Conservation (phyloP, 2,113 vertebrate species). For the Zapus hudsonius region DNA sequence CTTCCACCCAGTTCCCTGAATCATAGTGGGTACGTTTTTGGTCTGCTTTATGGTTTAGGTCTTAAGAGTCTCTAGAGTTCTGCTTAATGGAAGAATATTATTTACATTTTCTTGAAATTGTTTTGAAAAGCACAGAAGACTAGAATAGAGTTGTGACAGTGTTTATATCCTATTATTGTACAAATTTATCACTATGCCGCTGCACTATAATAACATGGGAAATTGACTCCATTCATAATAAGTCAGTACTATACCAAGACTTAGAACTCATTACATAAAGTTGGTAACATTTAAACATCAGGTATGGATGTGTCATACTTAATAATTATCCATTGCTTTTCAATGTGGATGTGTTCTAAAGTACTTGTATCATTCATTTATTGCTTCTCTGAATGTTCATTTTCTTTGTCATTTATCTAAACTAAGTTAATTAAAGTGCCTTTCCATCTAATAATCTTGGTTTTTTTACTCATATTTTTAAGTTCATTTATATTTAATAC, state of each 20-base stretch:
- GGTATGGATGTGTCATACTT: neutral
- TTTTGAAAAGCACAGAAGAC: neutral
- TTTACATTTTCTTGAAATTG: neutral
- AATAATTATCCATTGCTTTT: neutral
- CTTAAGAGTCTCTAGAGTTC: too few relatives aligned
- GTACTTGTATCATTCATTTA: neutral
- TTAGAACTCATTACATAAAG: neutral
- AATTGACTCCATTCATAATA: neutral
- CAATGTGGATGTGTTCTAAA: neutral
- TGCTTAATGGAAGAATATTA: too few relatives aligned
- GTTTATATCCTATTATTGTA: neutral
- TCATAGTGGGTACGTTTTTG: too few relatives aligned
- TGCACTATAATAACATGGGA: neutral
- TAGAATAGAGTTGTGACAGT: neutral
- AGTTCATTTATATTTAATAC: conserved; percentile 33
- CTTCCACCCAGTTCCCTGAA: too few relatives aligned
- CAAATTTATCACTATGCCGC: neutral
- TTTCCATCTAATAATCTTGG: neutral
- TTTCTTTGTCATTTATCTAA: neutral
- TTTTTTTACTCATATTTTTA: neutral
- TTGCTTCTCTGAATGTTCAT: neutral
- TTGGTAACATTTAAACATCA: neutral
- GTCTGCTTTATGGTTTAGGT: too few relatives aligned
- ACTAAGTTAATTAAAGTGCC: neutral
- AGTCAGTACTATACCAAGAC: neutral